Conservation (phyloP, 53 echinoderm and acorn worm species). For the Mesocentrotus franciscanus region DNA sequence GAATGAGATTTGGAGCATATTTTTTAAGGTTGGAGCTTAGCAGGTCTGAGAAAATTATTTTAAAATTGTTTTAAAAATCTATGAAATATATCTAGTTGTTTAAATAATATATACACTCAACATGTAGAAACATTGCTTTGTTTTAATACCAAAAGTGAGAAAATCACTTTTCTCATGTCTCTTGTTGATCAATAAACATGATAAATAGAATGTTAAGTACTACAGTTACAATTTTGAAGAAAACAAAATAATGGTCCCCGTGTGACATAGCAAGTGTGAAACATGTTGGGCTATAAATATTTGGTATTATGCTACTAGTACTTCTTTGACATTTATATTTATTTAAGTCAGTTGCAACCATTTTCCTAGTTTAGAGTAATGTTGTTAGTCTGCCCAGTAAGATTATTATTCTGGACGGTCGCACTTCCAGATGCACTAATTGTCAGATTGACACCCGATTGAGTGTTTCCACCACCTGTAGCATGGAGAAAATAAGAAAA, state of each 20-base stretch:
- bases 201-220: not conserved
- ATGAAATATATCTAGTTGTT: too few relatives aligned
- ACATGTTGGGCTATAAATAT: not conserved
- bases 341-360: not conserved
- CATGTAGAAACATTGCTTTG: too few relatives aligned
- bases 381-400: not conserved
- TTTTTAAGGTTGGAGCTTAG: too few relatives aligned
- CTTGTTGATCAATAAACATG: too few relatives aligned
- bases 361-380: not conserved
- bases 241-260: not conserved
- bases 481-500: not conserved
- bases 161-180: too few relatives aligned
- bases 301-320: not conserved
- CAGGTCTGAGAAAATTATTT: too few relatives aligned
- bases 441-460: not conserved
- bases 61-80: too few relatives aligned
- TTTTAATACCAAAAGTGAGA: too few relatives aligned
- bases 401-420: not conserved
- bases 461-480: not conserved
- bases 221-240: not conserved
- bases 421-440: not conserved
- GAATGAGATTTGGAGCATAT: too few relatives aligned
- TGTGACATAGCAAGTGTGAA: not conserved
- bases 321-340: not conserved
- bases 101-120: too few relatives aligned